phyloP scores from a whole-genome alignment of 2,888 invertebrate genomes.

The Notodonta ziczac region DNA sequence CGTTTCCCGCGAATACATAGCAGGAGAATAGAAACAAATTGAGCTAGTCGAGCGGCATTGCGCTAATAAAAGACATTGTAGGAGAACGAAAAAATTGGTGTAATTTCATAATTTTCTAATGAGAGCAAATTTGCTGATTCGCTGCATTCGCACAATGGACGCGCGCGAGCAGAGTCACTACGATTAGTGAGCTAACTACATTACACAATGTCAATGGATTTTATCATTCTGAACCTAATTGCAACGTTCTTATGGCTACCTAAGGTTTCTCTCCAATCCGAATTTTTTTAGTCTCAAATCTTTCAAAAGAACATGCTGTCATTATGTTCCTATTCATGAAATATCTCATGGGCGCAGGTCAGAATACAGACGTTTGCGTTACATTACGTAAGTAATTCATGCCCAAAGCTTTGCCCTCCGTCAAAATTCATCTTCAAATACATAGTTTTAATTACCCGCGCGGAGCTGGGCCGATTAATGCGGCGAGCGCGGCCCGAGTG shows the following conservation, averaged over 20 bases:
- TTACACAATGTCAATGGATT: neutral
- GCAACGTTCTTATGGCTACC: too few species aligned
- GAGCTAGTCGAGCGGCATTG: constrained; percentile 66
- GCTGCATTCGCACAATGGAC: constrained; percentile 41
- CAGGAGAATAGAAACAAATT: constrained; percentile 78
- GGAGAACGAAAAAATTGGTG: constrained; percentile 70
- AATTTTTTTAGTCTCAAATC: too few species aligned
- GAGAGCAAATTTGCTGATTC: constrained; percentile 43
- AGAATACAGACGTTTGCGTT: too few species aligned
- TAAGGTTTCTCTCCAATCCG: too few species aligned
- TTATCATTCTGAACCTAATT: neutral
- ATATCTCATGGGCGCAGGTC: too few species aligned
- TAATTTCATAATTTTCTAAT: constrained; percentile 78
- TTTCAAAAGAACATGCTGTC: too few species aligned
- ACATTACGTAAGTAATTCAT: too few species aligned
- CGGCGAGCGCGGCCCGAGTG: constrained; percentile 29
- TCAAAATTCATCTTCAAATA: neutral
- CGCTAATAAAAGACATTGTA: constrained; percentile 81
- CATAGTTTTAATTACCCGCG: constrained; percentile 4
- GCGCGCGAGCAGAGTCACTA: constrained; percentile 1
- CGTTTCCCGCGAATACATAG: constrained; percentile 29
- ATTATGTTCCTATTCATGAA: too few species aligned
- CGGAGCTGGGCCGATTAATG: constrained; percentile 13
- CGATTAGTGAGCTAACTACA: constrained; percentile 1
- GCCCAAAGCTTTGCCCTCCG: neutral